phyloP scores from a whole-genome alignment of 2,113 vertebrate species.

The Piprites chloris region DNA sequence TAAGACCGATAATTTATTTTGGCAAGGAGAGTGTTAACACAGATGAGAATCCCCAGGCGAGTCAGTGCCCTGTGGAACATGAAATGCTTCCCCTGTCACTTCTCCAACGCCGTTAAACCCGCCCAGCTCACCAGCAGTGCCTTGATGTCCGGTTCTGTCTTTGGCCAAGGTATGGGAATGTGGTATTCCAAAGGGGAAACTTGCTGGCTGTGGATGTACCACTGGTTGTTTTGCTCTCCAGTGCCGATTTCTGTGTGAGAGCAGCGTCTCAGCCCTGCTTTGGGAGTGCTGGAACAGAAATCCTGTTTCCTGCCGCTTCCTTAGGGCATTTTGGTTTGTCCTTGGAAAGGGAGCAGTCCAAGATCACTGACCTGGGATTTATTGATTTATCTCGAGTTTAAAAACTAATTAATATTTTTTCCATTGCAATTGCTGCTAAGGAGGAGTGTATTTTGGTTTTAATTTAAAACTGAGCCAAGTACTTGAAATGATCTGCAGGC shows the following conservation, averaged over 20 bases:
- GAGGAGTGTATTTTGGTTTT: neutral
- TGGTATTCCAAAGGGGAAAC: neutral
- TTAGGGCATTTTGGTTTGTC: neutral
- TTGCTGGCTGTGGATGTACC: neutral
- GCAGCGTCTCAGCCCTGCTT: neutral
- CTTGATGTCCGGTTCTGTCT: constrained; percentile 30
- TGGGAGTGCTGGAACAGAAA: neutral
- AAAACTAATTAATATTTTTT: neutral
- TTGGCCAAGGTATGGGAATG: constrained; percentile 34
- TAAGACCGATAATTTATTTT: neutral
- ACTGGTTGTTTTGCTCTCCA: neutral
- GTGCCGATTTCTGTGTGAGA: neutral
- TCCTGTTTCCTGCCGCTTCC: neutral
- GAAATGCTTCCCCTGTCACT: constrained; percentile 47
- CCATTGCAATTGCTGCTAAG: neutral
- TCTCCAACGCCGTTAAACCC: constrained; percentile 17
- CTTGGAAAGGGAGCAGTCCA: neutral
- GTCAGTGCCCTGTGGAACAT: constrained; percentile 22
- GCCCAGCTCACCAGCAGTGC: constrained; percentile 10
- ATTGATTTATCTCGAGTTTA: neutral
- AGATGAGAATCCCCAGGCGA: constrained; percentile 7
- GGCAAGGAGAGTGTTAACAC: constrained; percentile 10
- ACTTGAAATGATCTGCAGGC: neutral
- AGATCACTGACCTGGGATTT: neutral
- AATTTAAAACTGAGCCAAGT: neutral